phyloP scores from a whole-genome alignment of 1,140 invertebrate genomes.

The Matsumurasca onukii region DNA sequence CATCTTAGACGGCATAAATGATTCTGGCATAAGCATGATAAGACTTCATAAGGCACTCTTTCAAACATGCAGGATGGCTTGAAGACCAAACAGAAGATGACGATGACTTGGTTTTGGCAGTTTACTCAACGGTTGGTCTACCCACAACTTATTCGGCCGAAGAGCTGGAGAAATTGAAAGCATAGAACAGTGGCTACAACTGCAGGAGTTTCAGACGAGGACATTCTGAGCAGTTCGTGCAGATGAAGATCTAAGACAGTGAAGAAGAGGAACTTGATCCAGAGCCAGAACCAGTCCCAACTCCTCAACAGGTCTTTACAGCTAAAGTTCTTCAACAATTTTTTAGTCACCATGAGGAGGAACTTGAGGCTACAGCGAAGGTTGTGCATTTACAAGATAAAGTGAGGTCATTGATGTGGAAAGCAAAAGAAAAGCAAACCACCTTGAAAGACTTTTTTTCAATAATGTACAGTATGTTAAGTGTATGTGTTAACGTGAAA shows the following conservation, averaged over 20 bases:
- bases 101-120: neutral
- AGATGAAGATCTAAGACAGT: neutral
- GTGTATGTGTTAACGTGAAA: no score
- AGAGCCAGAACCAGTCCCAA: neutral
- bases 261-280: neutral
- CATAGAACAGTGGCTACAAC: neutral
- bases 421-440: neutral
- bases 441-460: neutral
- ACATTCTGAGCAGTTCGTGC: neutral
- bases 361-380: neutral
- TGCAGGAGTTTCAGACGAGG: neutral
- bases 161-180: neutral
- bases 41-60: neutral
- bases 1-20: neutral
- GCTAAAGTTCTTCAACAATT: neutral
- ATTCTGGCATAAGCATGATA: neutral
- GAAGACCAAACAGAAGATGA: neutral
- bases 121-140: neutral
- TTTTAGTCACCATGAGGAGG: neutral
- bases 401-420: neutral
- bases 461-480: neutral
- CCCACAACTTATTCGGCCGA: neutral
- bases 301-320: neutral
- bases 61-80: neutral
- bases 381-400: neutral